phyloP scores from a whole-genome alignment of 92 coral and sea anemone genomes.

The Palythoa grandiflora region DNA sequence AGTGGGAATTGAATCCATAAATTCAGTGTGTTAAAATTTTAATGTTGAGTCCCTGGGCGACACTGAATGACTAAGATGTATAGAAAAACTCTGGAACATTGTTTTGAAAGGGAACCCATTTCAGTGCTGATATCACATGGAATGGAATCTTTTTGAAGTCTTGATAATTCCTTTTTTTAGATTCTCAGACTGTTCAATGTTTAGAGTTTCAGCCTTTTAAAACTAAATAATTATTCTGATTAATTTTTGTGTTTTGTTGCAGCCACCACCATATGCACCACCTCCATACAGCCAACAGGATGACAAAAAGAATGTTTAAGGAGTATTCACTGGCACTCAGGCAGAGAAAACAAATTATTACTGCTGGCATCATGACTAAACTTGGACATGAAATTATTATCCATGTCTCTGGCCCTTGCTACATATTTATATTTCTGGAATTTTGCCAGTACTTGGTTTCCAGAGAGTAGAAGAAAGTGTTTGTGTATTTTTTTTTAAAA shows the following conservation, averaged over 20 bases:
- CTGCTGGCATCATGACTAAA: not conserved
- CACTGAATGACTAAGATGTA: too few species aligned
- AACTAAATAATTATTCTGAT: not conserved
- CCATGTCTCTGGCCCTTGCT: not conserved
- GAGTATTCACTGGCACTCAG: not conserved
- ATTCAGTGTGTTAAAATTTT: too few species aligned
- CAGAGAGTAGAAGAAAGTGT: not conserved
- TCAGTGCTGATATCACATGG: too few species aligned
- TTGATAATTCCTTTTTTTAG: not conserved
- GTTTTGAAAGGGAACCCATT: too few species aligned
- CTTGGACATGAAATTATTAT: not conserved
- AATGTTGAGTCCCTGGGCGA: too few species aligned
- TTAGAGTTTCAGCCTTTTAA: not conserved
- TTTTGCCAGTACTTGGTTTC: not conserved
- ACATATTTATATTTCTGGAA: too few species aligned
- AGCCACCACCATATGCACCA: conserved; percentile 83
- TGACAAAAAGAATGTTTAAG: conserved; percentile 79
- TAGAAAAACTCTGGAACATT: too few species aligned
- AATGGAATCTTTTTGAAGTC: too few species aligned
- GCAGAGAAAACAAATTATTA: not conserved
- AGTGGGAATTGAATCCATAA: too few species aligned
- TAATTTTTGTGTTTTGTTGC: conserved; percentile 17
- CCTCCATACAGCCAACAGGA: conserved; percentile 69
- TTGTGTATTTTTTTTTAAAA: too few species aligned
- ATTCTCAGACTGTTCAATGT: not conserved